A percentile compares a stretch with the other conserved stretches of the same genome.
These are phyloP conservation scores for Cheilosia scutellata DNA, from an alignment of 2,888 invertebrate species.

Conservation along the genomic window DNA sequence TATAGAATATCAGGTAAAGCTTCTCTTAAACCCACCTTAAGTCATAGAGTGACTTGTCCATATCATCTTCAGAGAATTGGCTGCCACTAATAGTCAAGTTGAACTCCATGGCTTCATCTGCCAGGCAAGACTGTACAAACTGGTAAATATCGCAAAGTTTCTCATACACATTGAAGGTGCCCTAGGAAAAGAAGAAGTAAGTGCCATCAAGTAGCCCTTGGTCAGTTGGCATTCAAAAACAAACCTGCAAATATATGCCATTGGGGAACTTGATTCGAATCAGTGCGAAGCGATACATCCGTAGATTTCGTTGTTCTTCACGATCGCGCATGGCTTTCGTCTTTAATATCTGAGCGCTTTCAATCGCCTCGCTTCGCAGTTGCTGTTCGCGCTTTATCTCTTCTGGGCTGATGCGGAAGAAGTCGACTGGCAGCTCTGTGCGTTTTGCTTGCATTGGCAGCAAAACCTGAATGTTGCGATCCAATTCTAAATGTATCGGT, in stretches of 20 bases:
- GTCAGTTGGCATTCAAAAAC: not conserved
- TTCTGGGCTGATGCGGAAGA: conserved; percentile 92
- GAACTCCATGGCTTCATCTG: conserved; percentile 89
- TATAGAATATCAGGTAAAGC: not conserved
- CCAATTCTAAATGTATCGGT: conserved; percentile 92
- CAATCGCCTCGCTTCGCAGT: conserved; percentile 89
- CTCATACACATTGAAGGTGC: conserved; percentile 94
- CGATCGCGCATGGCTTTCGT: conserved; percentile 98
- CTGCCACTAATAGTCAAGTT: conserved; percentile 88
- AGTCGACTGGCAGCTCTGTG: conserved; percentile 91
- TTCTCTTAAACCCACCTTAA: conserved; percentile 80
- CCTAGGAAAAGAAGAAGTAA: conserved; percentile 85
- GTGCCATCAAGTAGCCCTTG: too few relatives aligned
- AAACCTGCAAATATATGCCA: conserved; percentile 91
- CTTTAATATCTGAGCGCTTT: conserved; percentile 92
- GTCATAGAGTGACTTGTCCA: conserved; percentile 90
- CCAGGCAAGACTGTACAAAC: conserved; percentile 91
- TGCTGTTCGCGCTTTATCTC: conserved; percentile 94
- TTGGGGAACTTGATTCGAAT: conserved; percentile 95
- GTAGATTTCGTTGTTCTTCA: conserved; percentile 91
- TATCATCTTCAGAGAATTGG: conserved; percentile 87
- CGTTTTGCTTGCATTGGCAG: conserved; percentile 90
- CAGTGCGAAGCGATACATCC: conserved; percentile 93
- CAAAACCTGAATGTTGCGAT: conserved; percentile 93
- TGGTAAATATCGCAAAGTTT: conserved; percentile 89